Evolutionary conservation across 2,888 invertebrate species (phyloP), one percentile per base, ranked within the genome.

Genomic region (Gandaritis pyraliata): DNA sequence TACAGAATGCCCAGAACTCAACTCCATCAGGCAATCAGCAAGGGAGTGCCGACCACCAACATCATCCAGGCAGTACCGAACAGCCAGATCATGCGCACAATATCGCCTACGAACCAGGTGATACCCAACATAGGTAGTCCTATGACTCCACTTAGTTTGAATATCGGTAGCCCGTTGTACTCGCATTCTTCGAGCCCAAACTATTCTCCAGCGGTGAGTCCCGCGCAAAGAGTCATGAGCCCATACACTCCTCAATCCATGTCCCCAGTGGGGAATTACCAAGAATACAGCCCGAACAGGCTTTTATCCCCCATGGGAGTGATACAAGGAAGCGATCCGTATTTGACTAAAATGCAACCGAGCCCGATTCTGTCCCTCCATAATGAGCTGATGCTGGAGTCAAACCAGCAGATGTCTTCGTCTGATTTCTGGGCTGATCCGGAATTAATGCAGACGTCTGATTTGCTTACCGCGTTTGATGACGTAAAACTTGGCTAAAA

Each of bases 211-310:
- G 82, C 81, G 0, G 82, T 90, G 71, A 90, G 90, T 55, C 91
- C 91, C 5, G 85, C 79, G n/a, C 85, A 82, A 36, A 88, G 13
- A 45, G 73, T 84, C 4, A 75, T 85, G 63, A 90, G 90, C 50
- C 88, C 89, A 0, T 90, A 90, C 50, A 88, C 90, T 0, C 86
- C 90, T 0, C 88, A 87, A 61, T 88, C 88, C 1, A 61, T 90
- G 50, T 90, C 90, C 0, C 89, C 91, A 0, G 83, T 83, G 0
- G 83, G 84, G 12, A 86, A 81, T 45, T 89, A 77, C 38, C 85
- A 85, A 58, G 74, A 77, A 59, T 88, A 84, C 69, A 88, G 87
- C 61, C 86, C 87, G 0, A 83, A 72, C 58, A 83, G 80, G 58
- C 66, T 86, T 3, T 60, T 85, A 29, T 88, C 90, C 0, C 88